phyloP scores from a whole-genome alignment of 2,888 invertebrate genomes.

The Lasioglossum malachurum region DNA sequence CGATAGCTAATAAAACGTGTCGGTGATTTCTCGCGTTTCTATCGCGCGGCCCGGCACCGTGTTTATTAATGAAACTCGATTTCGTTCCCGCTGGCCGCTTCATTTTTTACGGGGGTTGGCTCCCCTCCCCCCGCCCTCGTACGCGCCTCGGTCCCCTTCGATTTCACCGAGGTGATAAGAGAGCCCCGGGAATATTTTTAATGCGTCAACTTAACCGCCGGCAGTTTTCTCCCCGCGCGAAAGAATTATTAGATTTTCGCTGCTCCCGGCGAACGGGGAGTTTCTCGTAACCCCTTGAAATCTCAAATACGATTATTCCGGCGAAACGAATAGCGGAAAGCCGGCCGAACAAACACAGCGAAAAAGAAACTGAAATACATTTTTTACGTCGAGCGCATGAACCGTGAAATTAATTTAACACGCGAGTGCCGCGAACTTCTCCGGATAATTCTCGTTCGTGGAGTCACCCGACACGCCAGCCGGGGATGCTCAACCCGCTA shows the following conservation, averaged over 20 bases:
- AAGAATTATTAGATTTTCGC: not conserved
- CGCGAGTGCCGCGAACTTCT: not conserved
- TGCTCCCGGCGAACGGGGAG: not conserved
- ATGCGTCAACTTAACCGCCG: not conserved
- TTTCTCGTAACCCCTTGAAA: not conserved
- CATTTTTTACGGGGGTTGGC: not conserved
- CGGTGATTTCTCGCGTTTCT: conserved; percentile 26
- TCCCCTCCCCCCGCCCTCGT: not conserved
- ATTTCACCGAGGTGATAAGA: not conserved
- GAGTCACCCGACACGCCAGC: not conserved
- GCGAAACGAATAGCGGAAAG: not conserved
- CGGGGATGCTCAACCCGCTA: not conserved
- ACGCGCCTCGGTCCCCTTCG: not conserved
- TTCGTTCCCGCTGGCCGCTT: not conserved
- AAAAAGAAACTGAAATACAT: not conserved
- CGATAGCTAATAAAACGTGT: conserved; percentile 21
- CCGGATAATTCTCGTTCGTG: not conserved
- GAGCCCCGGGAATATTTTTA: not conserved
- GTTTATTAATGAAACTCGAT: conserved; percentile 39
- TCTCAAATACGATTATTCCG: not conserved
- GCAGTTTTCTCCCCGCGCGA: not conserved
- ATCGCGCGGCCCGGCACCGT: not conserved
- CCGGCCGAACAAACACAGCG: not conserved
- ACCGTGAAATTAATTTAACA: not conserved
- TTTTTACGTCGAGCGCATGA: not conserved